Conservation (phyloP, 2,797 vertebrate genomes). For the Takifugu ocellatus region DNA sequence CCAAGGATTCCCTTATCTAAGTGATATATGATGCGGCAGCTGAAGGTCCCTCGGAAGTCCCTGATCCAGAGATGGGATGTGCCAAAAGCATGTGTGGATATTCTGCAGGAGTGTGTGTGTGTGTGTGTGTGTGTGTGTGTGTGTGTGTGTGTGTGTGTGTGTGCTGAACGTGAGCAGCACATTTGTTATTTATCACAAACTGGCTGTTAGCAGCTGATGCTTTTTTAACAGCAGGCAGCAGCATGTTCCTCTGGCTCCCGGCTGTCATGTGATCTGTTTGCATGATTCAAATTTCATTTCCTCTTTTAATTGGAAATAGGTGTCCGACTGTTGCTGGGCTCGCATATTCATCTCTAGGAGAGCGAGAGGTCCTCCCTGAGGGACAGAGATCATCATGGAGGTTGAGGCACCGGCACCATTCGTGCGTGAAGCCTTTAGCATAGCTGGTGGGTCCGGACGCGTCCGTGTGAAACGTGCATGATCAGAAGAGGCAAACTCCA, state of each 20-base stretch:
- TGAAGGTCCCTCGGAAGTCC: slow-evolving; percentile 46
- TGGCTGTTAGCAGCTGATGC: slow-evolving; percentile 31
- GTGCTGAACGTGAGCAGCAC: slow-evolving; percentile 25
- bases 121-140: slow-evolving; percentile 19
- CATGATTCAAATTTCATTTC: not conserved
- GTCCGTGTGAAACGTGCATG: too few species aligned
- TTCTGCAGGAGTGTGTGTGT: not conserved
- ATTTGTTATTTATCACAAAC: slow-evolving; percentile 32
- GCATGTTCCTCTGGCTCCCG: slow-evolving; percentile 34
- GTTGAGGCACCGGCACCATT: too few species aligned
- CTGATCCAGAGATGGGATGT: slow-evolving; percentile 46
- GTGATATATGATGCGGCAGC: slow-evolving; percentile 47
- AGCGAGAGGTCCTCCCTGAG: too few species aligned
- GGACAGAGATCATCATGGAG: too few species aligned
- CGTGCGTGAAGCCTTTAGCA: too few species aligned
- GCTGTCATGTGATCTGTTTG: slow-evolving; percentile 32
- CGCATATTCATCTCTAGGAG: too few species aligned
- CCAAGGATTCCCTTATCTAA: slow-evolving; percentile 51
- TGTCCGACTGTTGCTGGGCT: too few species aligned
- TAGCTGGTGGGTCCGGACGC: too few species aligned
- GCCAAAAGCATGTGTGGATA: slow-evolving; percentile 12
- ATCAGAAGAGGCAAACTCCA: too few species aligned
- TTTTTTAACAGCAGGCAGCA: slow-evolving; percentile 24
- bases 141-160: slow-evolving; percentile 30
- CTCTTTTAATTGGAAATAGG: too few species aligned